phyloP scores from a whole-genome alignment of 2,888 invertebrate species.

The Synergus gifuensis region DNA sequence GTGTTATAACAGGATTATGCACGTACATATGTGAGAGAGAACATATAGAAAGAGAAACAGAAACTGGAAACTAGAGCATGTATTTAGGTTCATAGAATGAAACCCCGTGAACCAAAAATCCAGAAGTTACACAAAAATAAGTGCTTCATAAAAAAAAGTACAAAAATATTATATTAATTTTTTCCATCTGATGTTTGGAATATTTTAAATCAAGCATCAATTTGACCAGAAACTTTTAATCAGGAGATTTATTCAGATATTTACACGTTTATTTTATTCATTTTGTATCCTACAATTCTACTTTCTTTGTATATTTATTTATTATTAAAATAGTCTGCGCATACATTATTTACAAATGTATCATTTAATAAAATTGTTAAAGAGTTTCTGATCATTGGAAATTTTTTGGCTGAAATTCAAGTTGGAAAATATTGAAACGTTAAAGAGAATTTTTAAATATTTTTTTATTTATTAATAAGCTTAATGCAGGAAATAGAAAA shows the following conservation, averaged over 20 bases:
- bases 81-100: conserved; percentile 28
- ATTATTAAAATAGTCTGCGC: too few species aligned
- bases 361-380: not conserved
- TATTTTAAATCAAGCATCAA: not conserved
- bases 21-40: conserved; percentile 47
- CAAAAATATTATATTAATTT: not conserved
- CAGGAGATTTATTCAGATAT: not conserved
- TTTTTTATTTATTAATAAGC: not conserved
- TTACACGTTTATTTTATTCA: not conserved
- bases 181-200: not conserved
- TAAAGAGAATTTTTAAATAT: not conserved
- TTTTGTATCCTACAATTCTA: too few species aligned
- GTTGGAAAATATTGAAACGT: not conserved
- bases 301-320: too few species aligned
- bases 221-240: not conserved
- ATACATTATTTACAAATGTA: too few species aligned
- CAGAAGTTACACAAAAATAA: not conserved
- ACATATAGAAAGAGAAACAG: conserved; percentile 50
- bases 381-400: not conserved
- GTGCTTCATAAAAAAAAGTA: not conserved
- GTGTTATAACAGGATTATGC: conserved; percentile 37
- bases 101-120: conserved; percentile 1
- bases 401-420: not conserved
- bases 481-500: conserved; percentile 22
- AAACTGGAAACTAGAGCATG: conserved; percentile 46